A percentile compares a stretch with the other conserved stretches of the same genome.
phyloP scores from a whole-genome alignment of 2,888 invertebrate genomes.

The Tachina grossa region DNA sequence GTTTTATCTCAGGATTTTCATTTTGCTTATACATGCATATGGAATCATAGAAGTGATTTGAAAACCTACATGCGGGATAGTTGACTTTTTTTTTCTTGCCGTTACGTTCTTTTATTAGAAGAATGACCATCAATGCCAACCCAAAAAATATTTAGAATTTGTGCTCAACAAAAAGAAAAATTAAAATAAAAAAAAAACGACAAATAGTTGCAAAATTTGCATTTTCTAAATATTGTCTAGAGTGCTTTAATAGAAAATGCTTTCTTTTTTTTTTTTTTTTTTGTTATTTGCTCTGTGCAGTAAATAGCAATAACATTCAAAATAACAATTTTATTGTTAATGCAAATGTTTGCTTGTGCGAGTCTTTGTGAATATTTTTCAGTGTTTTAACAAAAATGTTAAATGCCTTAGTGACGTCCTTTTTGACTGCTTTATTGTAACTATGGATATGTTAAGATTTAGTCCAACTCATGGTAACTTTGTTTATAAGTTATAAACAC shows the following conservation, averaged over 20 bases:
- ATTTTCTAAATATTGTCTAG: slow-evolving; percentile 77
- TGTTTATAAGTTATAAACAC: slow-evolving; percentile 51
- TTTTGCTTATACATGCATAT: slow-evolving; percentile 41
- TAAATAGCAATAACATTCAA: slow-evolving; percentile 47
- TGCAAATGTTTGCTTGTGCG: neutral
- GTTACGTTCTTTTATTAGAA: slow-evolving; percentile 29
- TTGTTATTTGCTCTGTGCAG: slow-evolving; percentile 40
- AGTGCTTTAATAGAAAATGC: slow-evolving; percentile 61
- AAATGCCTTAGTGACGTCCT: slow-evolving; percentile 57
- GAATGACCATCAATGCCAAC: slow-evolving; percentile 63
- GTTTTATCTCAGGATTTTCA: slow-evolving; percentile 69
- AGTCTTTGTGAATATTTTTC: neutral
- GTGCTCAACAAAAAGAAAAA: slow-evolving; percentile 9
- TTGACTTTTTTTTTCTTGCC: slow-evolving; percentile 32
- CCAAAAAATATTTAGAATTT: slow-evolving; percentile 35
- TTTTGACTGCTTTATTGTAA: slow-evolving; percentile 29
- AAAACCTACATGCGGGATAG: slow-evolving; percentile 63
- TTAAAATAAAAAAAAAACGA: slow-evolving; percentile 23
- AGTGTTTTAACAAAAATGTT: slow-evolving; percentile 57
- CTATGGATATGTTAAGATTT: slow-evolving; percentile 20
- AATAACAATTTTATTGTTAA: slow-evolving; percentile 35
- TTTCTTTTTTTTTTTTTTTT: slow-evolving; percentile 21
- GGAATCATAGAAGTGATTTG: slow-evolving; percentile 22
- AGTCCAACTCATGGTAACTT: slow-evolving; percentile 50
- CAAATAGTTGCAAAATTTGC: slow-evolving; percentile 76